A percentile compares a stretch with the other conserved stretches of the same genome.
These are phyloP conservation scores for Cantharis rustica DNA, from an alignment of 2,888 invertebrate species.

Conservation along the genomic window DNA sequence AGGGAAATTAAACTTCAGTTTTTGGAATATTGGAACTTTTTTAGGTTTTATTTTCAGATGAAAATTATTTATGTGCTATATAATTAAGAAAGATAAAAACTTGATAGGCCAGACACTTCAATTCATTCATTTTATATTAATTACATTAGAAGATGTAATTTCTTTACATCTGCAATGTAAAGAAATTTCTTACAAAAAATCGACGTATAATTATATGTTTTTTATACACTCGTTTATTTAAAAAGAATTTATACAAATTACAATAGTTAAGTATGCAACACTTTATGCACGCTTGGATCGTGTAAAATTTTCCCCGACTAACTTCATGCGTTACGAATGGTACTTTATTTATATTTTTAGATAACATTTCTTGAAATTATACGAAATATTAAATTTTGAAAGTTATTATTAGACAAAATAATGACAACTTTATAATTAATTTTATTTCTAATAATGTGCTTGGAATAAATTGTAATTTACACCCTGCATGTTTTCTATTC, in stretches of 20 bases:
- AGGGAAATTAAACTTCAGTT: background rate
- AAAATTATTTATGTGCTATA: background rate
- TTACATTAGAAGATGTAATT: no score
- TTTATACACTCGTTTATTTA: no score
- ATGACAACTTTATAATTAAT: background rate
- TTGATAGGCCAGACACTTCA: background rate
- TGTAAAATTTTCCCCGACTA: no score
- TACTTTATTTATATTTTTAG: no score
- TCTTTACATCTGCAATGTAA: no score
- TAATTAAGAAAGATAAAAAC: background rate
- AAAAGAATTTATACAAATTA: no score
- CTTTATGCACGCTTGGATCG: no score
- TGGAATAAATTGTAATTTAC: background rate
- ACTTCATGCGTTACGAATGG: no score
- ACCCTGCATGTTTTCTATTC: background rate
- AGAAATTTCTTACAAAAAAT: no score
- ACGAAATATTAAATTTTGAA: background rate
- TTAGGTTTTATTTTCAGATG: background rate
- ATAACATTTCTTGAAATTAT: no score
- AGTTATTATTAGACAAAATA: background rate
- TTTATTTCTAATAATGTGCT: background rate
- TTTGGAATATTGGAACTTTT: background rate
- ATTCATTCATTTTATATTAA: background rate
- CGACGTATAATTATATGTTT: no score
- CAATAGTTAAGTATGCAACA: no score